These are phyloP conservation scores for Carcina quercana DNA, from an alignment of 2,888 invertebrate species.

Conservation along the genomic window DNA sequence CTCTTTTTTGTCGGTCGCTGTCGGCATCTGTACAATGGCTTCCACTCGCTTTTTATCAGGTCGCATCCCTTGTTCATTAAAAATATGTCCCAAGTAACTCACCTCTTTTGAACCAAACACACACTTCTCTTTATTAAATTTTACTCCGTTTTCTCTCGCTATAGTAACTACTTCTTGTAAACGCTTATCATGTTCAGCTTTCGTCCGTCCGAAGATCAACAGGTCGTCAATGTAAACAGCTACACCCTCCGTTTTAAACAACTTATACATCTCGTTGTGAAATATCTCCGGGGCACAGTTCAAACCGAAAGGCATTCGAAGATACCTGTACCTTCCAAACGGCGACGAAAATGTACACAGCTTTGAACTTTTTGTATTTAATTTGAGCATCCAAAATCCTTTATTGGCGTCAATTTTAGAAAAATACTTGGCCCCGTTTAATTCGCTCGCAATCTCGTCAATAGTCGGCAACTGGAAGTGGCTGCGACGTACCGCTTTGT, in stretches of 20 bases:
- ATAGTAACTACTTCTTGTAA: constrained; percentile 1
- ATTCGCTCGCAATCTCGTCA: constrained; percentile 7
- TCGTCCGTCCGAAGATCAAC: constrained; percentile 6
- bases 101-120: constrained; percentile 4
- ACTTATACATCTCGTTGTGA: constrained; percentile 13
- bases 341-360: constrained; percentile 11
- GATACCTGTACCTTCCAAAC: constrained; percentile 8
- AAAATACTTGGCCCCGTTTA: constrained; percentile 11
- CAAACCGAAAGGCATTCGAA: constrained; percentile 12
- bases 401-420: constrained; percentile 12
- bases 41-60: constrained; percentile 1
- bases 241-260: constrained; percentile 10
- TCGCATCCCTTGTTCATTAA: constrained; percentile 5
- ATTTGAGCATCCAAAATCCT: constrained; percentile 11
- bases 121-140: constrained; percentile 7
- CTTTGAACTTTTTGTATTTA: constrained; percentile 9
- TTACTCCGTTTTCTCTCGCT: constrained; percentile 5
- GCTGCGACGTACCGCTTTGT: constrained; percentile 6
- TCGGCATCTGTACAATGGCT: neutral
- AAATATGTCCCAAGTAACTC: constrained; percentile 3
- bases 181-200: constrained; percentile 10
- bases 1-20: constrained; percentile 1
- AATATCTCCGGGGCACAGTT: constrained; percentile 10
- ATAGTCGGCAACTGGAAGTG: constrained; percentile 14
- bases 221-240: constrained; percentile 9